Evolutionary conservation across 1,140 invertebrate species (phyloP).

Genomic region (Penaeus japonicus): DNA sequence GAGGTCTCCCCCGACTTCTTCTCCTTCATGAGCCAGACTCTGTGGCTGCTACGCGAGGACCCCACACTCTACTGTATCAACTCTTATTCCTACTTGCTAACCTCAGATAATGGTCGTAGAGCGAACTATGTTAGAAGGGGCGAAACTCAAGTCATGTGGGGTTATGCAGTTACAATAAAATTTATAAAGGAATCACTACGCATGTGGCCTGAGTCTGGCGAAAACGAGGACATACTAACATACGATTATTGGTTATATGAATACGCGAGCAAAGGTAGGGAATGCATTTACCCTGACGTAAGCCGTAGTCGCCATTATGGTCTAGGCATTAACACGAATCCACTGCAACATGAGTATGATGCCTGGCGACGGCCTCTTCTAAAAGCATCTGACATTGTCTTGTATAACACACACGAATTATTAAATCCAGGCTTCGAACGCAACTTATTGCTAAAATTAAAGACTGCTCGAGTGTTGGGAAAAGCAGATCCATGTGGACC

Average conservation of each 20-base stretch:
- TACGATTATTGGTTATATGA: constrained; percentile 57
- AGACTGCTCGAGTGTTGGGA: not conserved
- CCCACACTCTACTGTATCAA: constrained; percentile 72
- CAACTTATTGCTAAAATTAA: not conserved
- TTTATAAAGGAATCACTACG: constrained; percentile 43
- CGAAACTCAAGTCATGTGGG: constrained; percentile 47
- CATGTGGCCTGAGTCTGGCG: constrained; percentile 23
- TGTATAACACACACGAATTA: not conserved
- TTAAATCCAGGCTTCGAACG: not conserved
- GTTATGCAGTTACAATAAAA: constrained; percentile 39
- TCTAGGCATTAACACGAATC: constrained; percentile 32
- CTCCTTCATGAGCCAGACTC: constrained; percentile 72
- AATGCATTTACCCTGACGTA: constrained; percentile 53
- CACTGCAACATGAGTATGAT: not conserved
- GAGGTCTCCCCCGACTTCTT: constrained; percentile 74
- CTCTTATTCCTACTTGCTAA: constrained; percentile 63
- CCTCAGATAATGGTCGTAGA: not conserved
- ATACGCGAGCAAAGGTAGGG: constrained; percentile 20
- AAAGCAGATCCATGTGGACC: not conserved
- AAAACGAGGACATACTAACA: not conserved
- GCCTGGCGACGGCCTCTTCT: constrained; percentile 20
- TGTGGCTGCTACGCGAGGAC: constrained; percentile 70
- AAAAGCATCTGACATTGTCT: not conserved
- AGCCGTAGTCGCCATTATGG: constrained; percentile 44
- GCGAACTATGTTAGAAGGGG: constrained; percentile 30